Evolutionary conservation across 2,797 vertebrate genomes (phyloP), one percentile per base, ranked within the genome.

Genomic region (Syndactyla subalaris): DNA sequence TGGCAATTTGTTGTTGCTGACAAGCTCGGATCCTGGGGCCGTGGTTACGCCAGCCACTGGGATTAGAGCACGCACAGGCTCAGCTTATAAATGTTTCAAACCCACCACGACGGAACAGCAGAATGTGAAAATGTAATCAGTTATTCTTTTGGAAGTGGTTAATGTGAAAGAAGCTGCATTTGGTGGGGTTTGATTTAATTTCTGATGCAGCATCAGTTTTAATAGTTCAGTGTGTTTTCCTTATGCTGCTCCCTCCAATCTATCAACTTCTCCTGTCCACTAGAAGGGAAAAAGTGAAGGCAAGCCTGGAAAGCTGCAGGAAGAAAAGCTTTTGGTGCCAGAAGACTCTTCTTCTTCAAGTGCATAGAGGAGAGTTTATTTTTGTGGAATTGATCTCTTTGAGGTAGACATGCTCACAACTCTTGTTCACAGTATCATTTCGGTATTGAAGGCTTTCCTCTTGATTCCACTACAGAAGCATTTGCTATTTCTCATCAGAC

Each of bases 1-100:
- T 85, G 95, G 94, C 83, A 96, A 96, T 97, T 95, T 96, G 94
- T 97, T 96, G 90, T 93, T 94, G 72, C 87, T 95, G 95, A 95
- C 95, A 97, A 58, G 57, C 54, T 32, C 26, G 72, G 88, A 88
- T 95, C 93, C 87, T 90, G 63, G 15, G 93, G 92, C 95, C 49
- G 12, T 86, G 86, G 76, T 92, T 81, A 27, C 4, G 2, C 55
- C 92, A 67, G 87, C 89, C 91, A 23, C 61, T 94, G 94, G 96
- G 94, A 96, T 89, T 94, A 76, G 85, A 91, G 59, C 65, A 51
- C 74, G 76, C 73, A 32, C 34, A 49, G 85, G 9, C 79, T 88
- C 65, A 79, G 80, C 0, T 95, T 92, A 93, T 93, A 89, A 95
- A 96, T 90, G 91, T 96, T 94, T 96, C 91, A 93, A 21, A 94